Evolutionary conservation across 1,140 invertebrate species (phyloP), one percentile per base, ranked within the genome.

Genomic region (Prorops nasuta): DNA sequence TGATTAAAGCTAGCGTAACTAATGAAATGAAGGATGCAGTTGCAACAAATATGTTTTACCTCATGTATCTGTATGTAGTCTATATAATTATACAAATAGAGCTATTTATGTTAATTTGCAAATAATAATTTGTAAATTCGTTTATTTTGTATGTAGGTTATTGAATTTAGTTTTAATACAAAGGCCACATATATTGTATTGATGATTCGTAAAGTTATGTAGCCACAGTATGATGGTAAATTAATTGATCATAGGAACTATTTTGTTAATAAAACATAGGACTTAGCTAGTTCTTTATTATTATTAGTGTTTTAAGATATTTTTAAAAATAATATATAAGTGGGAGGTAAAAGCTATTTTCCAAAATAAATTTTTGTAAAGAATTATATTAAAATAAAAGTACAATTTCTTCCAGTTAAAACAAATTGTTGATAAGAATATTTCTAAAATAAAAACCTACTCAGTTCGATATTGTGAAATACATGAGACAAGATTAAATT

Each of bases 231-330:
- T n/a, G 95, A 96, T 44, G 81, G 96, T n/a, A 81, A 96, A 60
- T 96, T 98, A 79, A 80, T 98, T 16, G 96, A 99, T 79, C 96
- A 99, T 79, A 84, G 96, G 74, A 96, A 99, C 97, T 96, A 99
- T 71, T 98, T 98, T 76, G 96, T 96, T 34, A 98, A 98, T 77
- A 99, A 99, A 76, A 84, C 96, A 58, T 78, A 98, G 31, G 96
- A 99, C 82, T 80, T 99, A 36, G 96, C 96, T 65, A 96, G 96
- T 16, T 96, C 96, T 0, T 76, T 99, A 18, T 72, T 98, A 34
- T 95, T 96, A 28, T 97, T 98, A 71, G 79, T 98, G 2, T 98
- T 98, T 71, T 83, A 94, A 72, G 93, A 91, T 58, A 74, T 96
- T 1, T 96, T 97, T 66, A 93, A 92, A 67, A 96, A 94, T 77